Conservation (phyloP, 2,113 vertebrate species). For the Myotis lucifugus region DNA sequence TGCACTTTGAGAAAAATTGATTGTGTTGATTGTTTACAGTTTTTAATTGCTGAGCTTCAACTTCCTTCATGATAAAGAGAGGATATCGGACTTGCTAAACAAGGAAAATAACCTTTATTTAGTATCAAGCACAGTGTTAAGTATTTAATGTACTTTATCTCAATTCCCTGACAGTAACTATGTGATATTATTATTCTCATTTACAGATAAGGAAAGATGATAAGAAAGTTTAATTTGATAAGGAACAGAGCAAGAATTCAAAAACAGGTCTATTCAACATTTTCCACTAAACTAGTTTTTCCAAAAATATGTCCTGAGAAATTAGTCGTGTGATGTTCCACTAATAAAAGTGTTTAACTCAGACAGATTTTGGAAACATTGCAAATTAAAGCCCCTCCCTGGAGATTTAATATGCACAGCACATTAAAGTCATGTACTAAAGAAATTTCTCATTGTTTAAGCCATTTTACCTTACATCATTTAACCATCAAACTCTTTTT, state of each 20-base stretch:
- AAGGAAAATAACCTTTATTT: conserved; percentile 16
- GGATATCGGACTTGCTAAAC: neutral
- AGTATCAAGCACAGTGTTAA: neutral
- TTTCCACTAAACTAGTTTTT: neutral
- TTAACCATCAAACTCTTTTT: neutral
- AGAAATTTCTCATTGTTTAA: neutral
- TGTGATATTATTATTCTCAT: neutral
- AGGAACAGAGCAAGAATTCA: neutral
- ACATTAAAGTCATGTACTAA: neutral
- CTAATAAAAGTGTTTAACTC: neutral
- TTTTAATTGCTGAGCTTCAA: neutral
- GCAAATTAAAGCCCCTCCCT: neutral
- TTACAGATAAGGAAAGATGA: conserved; percentile 3
- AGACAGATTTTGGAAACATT: neutral
- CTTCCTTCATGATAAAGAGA: neutral
- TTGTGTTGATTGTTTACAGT: neutral
- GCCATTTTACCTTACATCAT: neutral
- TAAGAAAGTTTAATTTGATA: conserved; percentile 32
- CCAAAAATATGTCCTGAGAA: neutral
- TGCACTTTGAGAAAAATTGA: neutral
- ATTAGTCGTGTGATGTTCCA: neutral
- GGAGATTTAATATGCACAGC: neutral
- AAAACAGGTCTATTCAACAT: neutral
- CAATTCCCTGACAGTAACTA: neutral
- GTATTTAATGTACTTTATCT: neutral